Percentiles rank a stretch among this genome's conserved stretches.
phyloP scores from a whole-genome alignment of 2,888 invertebrate genomes.

The Caenorhabditis macrosperma region DNA sequence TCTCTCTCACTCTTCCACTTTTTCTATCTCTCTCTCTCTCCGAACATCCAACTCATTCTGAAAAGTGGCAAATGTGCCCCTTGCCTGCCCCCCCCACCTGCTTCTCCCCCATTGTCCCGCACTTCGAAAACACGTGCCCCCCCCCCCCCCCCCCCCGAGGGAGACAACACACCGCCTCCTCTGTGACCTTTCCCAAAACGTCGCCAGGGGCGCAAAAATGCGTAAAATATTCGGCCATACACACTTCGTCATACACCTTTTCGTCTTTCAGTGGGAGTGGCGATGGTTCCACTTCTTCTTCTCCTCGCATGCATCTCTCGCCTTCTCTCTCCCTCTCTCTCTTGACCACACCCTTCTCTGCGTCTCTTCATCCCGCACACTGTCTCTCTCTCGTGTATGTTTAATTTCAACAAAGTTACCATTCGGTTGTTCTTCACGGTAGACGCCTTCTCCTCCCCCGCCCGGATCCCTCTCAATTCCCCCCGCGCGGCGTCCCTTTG shows the following conservation, averaged over 20 bases:
- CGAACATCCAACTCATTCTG: background rate
- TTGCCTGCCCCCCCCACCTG: background rate
- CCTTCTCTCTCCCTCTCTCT: conserved; percentile 2
- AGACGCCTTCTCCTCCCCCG: background rate
- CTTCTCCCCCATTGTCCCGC: conserved; percentile 10
- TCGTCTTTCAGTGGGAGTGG: no score
- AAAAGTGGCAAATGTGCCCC: background rate
- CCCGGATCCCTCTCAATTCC: background rate
- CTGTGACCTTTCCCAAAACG: conserved; percentile 5
- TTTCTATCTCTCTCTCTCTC: background rate
- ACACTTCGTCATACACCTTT: conserved; percentile 15
- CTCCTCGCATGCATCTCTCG: background rate
- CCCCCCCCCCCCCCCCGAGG: conserved; percentile 8
- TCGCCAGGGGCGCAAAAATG: conserved; percentile 24
- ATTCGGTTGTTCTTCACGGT: no score
- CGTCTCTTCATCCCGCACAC: conserved; percentile 22
- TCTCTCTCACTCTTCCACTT: background rate
- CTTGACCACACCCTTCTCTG: conserved; percentile 38
- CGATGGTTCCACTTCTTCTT: no score
- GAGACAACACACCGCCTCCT: no score
- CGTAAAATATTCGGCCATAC: conserved; percentile 39
- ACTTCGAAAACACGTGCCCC: conserved; percentile 10
- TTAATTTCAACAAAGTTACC: conserved; percentile 23
- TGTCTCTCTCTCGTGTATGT: conserved; percentile 10
- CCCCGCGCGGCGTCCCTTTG: background rate